Evolutionary conservation across 2,797 vertebrate species (phyloP), one percentile per base, ranked within the genome.

Genomic region (Catamblyrhynchus diadema): DNA sequence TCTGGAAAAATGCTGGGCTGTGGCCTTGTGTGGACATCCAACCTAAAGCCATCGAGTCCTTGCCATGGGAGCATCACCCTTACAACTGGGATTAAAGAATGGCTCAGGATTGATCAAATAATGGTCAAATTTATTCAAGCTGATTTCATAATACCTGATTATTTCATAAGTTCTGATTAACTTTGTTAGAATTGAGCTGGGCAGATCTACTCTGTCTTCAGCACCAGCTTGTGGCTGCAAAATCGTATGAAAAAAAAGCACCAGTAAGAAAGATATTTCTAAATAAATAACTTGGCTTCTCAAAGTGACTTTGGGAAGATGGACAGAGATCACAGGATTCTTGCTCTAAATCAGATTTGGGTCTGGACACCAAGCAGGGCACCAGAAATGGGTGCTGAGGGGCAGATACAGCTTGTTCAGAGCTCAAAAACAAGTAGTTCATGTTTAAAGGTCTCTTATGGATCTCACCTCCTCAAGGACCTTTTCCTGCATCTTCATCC

Each of bases 281-380:
- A 27, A 45, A 37, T 21, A 21, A 53, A 10, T 20, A 83, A 65
- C 28, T 67, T 35, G 33, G 16, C 50, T 87, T 60, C 60, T 86
- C 74, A 90, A 86, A 86, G 65, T 81, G 30, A 88, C 78, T 92
- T 95, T 86, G 84, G n/a, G 53, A 86, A 86, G 48, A 66, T 0
- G 8, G 21, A 47, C 3, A 3, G 59, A 78, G 60, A 71, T 70
- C n/a, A 39, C 6, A 37, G 33, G 4, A 48, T 70, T 62, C 57
- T 86, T 67, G 20, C 15, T 62, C 3, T 30, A 12, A 5, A 21
- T 44, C 24, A 33, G 54, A 41, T 51, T 59, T 30, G 35, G 18
- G 60, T 25, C 80, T 57, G 77, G 39, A 42, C 2, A 1, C 8
- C 20, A 9, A 84, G 32, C 14, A 65, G 57, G 61, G 47, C 33